Base-by-base conservation (phyloP, 2,888 invertebrate genomes). In the Eupithecia vulgata region DNA sequence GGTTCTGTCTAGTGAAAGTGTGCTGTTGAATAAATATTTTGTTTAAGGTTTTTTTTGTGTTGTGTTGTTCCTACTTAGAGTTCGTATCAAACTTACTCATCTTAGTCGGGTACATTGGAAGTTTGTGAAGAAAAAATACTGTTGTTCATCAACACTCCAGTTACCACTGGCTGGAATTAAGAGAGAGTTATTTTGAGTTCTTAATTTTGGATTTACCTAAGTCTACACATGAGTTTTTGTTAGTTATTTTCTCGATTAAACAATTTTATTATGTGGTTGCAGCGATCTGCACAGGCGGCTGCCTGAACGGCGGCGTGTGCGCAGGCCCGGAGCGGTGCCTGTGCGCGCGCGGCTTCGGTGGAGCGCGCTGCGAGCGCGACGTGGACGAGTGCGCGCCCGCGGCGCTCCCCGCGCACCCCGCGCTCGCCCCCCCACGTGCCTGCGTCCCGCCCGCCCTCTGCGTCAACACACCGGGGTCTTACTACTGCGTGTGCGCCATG, bases 381-480 rank as follows among this genome's bases (percentile, higher is more conserved):
- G 95, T 97, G 84, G 97, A 98, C 94, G 98, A 98, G 93, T 98
- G 98, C 94, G 70, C 78, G 59, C 45, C 95, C 74, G 95, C 15
- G 94, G 69, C 78, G 45, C 95, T 74, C 95, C 13, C 95, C 74
- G 66, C 81, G 84, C 90, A 97, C 61, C 96, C 85, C 97, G 97
- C 91, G 94, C 95, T 57, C 21, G 52, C 52, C 3, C 52, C 45
- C 94, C 96, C 79, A 95, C 96, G 78, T 93, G 95, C 71, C 96
- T 98, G 98, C 91, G 96, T 96, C 80, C 95, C 95, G 80, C 96
- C 97, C 81, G 97, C 98, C 69, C 95, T 95, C 71, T 98, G 98
- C 92, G 96, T 97, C 90, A 98, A 98, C 92, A 97, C 97, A 95
- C 97, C 97, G 62, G 98, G 98, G 81, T 98, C 97, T 96, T 98